A percentile compares a stretch with the other conserved stretches of the same genome.
Conservation (phyloP, 2,797 vertebrate genomes). For the Enoplosus armatus region DNA sequence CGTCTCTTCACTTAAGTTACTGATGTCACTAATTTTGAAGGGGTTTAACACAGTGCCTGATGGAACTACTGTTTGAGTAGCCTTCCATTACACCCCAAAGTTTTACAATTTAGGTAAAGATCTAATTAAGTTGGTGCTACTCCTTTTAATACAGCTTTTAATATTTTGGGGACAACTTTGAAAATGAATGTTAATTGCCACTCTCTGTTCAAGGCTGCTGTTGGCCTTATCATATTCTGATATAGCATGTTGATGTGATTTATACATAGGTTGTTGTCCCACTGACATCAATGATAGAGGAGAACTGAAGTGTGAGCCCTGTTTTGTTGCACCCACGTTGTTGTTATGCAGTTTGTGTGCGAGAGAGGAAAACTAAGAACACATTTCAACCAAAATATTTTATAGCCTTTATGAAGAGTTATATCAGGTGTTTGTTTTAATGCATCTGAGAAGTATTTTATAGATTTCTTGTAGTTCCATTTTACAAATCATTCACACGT, state of each 20-base stretch:
- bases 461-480: constrained; percentile 72
- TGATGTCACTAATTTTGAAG: constrained; percentile 62
- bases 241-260: constrained; percentile 59
- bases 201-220: constrained; percentile 52
- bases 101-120: constrained; percentile 54
- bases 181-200: constrained; percentile 44
- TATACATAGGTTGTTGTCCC: constrained; percentile 20
- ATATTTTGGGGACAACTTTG: constrained; percentile 44
- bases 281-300: constrained; percentile 9
- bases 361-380: constrained; percentile 41
- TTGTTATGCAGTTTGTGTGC: constrained; percentile 62
- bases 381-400: constrained; percentile 76
- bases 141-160: constrained; percentile 55
- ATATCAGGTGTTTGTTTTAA: constrained; percentile 65
- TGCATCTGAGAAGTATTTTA: constrained; percentile 61
- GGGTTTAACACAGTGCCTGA: constrained; percentile 79
- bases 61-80: constrained; percentile 57
- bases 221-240: constrained; percentile 48
- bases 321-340: constrained; percentile 45
- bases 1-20: constrained; percentile 59
- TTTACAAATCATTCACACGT: constrained; percentile 60
- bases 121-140: constrained; percentile 78
- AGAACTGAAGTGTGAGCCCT: constrained; percentile 21
- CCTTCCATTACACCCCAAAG: constrained; percentile 57
- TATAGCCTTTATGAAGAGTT: constrained; percentile 55